Evolutionary conservation across 2,888 invertebrate genomes (phyloP).

Genomic region (Cheilosia grossa): DNA sequence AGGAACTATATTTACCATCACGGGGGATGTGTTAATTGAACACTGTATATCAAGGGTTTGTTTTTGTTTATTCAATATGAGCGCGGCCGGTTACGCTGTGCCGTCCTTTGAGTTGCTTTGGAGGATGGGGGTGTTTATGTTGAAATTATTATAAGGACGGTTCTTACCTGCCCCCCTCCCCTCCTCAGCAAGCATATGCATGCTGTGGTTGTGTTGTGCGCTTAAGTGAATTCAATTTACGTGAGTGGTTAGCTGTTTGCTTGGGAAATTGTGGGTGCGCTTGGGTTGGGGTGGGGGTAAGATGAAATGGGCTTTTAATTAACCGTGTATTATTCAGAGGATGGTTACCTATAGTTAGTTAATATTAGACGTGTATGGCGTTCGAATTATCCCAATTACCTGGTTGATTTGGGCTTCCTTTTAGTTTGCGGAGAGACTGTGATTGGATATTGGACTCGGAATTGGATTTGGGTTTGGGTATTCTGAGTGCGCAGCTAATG

Average conservation of each 20-base stretch:
- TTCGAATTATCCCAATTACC: slow-evolving; percentile 31
- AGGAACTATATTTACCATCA: slow-evolving; percentile 1
- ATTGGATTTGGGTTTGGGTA: background rate
- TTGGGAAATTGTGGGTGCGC: slow-evolving; percentile 55
- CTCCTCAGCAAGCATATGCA: slow-evolving; percentile 25
- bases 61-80: slow-evolving; percentile 41
- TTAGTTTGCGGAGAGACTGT: background rate
- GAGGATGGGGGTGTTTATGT: slow-evolving; percentile 24
- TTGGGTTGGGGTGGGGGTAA: background rate
- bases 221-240: slow-evolving; percentile 74
- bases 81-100: slow-evolving; percentile 20
- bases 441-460: slow-evolving; percentile 4
- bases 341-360: slow-evolving; percentile 38
- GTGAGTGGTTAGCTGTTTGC: slow-evolving; percentile 65
- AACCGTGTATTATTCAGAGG: slow-evolving; percentile 43
- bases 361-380: slow-evolving; percentile 35
- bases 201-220: slow-evolving; percentile 32
- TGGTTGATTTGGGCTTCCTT: slow-evolving; percentile 23
- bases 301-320: slow-evolving; percentile 70
- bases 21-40: slow-evolving; percentile 67
- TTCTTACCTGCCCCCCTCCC: background rate
- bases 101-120: slow-evolving; percentile 14
- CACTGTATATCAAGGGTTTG: slow-evolving; percentile 43
- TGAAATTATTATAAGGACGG: slow-evolving; percentile 52
- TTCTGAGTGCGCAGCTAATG: background rate